Evolutionary conservation across 2,113 vertebrate species (phyloP).

Genomic region (Nestor notabilis): DNA sequence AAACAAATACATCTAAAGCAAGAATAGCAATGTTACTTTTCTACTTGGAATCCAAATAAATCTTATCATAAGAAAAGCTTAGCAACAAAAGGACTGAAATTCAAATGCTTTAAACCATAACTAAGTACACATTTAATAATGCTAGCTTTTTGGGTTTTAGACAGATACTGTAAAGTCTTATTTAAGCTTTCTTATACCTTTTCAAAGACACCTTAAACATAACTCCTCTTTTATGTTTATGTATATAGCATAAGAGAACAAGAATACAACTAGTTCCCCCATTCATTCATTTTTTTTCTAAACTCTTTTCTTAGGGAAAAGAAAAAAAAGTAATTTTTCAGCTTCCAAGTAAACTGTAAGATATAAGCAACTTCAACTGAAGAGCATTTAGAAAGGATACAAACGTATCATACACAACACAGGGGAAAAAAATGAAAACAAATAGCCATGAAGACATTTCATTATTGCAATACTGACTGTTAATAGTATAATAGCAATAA

Average conservation of each 20-base stretch:
- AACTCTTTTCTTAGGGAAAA: not conserved
- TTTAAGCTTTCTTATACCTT: not conserved
- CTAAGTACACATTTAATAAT: not conserved
- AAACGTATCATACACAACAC: not conserved
- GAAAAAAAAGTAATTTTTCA: not conserved
- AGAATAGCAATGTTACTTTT: not conserved
- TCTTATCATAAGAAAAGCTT: constrained; percentile 31
- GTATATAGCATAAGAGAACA: not conserved
- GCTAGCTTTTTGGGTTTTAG: not conserved
- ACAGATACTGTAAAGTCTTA: not conserved
- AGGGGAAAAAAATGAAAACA: not conserved
- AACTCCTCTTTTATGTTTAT: not conserved
- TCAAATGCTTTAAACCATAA: constrained; percentile 44
- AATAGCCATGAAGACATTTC: not conserved
- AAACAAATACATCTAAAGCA: constrained; percentile 8
- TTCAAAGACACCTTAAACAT: not conserved
- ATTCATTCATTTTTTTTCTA: not conserved
- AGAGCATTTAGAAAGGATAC: not conserved
- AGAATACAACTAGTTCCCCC: not conserved
- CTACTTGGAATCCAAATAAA: constrained; percentile 54
- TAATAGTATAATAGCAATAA: not conserved
- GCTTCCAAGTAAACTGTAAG: not conserved
- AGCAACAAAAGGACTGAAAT: not conserved
- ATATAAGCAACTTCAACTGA: not conserved
- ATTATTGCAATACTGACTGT: not conserved